Evolutionary conservation across 2,888 invertebrate genomes (phyloP).

Genomic region (Synanthedon formicaeformis): DNA sequence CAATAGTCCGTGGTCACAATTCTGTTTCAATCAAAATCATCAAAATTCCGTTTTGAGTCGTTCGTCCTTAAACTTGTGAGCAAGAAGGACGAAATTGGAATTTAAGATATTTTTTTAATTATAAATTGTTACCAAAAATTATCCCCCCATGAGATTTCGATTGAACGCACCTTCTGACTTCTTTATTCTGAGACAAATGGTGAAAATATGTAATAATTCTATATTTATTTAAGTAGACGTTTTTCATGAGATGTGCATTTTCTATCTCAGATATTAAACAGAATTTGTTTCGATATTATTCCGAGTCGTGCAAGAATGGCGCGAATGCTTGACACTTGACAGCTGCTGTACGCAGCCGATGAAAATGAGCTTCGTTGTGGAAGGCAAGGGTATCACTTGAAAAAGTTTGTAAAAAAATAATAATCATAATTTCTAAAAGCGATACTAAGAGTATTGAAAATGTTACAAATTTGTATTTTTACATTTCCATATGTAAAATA

Average conservation of each 20-base stretch:
- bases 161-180: too few species aligned
- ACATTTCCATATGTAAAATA: slow-evolving; percentile 2
- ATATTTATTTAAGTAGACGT: slow-evolving; percentile 22
- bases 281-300: slow-evolving; percentile 41
- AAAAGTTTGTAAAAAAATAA: slow-evolving; percentile 52
- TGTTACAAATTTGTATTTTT: slow-evolving; percentile 69
- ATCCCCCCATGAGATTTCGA: too few species aligned
- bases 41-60: too few species aligned
- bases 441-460: slow-evolving; percentile 63
- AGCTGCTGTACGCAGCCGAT: slow-evolving; percentile 34
- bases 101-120: too few species aligned
- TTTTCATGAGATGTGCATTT: slow-evolving; percentile 5
- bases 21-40: too few species aligned
- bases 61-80: too few species aligned
- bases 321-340: slow-evolving; percentile 44
- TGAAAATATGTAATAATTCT: slow-evolving; percentile 7
- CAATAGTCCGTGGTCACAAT: too few species aligned
- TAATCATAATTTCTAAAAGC: slow-evolving; percentile 40
- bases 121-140: too few species aligned
- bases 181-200: neutral
- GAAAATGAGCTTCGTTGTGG: slow-evolving; percentile 63
- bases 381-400: slow-evolving; percentile 54
- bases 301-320: slow-evolving; percentile 26
- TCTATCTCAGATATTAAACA: slow-evolving; percentile 51
- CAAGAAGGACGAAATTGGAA: too few species aligned